These are phyloP conservation scores for Muntiacus muntjak DNA, from an alignment of 2,113 vertebrate genomes.

Conservation along the genomic window DNA sequence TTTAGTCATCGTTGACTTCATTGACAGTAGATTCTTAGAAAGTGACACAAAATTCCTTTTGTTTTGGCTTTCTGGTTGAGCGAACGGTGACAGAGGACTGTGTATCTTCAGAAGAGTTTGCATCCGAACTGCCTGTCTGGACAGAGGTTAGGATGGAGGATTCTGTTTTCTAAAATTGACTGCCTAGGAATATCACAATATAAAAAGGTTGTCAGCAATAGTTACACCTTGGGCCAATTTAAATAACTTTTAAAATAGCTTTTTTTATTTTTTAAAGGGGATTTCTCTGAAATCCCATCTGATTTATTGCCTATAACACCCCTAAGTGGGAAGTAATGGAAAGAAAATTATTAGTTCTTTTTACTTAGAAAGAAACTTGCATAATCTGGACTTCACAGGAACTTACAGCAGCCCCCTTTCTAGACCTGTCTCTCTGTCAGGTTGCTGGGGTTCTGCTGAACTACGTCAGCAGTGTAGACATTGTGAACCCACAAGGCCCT, in stretches of 20 bases:
- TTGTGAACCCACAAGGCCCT: neutral
- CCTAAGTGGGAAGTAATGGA: neutral
- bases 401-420: too few relatives aligned
- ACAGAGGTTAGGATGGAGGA: neutral
- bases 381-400: neutral
- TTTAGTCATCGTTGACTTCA: neutral
- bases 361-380: neutral
- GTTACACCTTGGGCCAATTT: neutral
- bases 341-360: neutral
- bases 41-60: neutral
- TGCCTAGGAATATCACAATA: neutral
- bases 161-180: neutral
- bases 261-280: neutral
- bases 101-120: neutral
- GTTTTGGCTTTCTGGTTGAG: neutral
- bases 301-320: neutral
- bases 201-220: neutral
- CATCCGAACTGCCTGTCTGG: neutral
- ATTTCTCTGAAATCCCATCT: neutral
- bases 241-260: neutral
- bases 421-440: neutral
- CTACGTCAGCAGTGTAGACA: too few relatives aligned
- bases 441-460: neutral
- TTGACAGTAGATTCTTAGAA: neutral
- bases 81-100: neutral